Percentiles rank a stretch among this genome's conserved stretches.
Evolutionary conservation across 2,888 invertebrate species (phyloP).

Genomic region (Lagria hirta): DNA sequence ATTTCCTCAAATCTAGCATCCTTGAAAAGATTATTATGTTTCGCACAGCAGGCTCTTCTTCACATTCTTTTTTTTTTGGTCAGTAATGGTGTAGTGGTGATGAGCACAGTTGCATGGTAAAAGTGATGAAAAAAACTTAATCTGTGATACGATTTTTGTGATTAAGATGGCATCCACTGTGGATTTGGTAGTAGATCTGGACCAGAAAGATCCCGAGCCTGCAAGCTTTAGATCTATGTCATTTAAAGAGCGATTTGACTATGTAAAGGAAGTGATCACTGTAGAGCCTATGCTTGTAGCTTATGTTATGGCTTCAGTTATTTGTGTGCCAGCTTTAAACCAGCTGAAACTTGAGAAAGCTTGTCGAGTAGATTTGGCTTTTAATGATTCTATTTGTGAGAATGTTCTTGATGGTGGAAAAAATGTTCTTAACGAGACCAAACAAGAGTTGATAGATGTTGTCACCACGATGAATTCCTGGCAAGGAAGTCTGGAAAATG

Average conservation of each 20-base stretch:
- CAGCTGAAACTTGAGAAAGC: constrained; percentile 61
- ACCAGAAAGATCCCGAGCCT: constrained; percentile 5
- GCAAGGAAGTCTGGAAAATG: constrained; percentile 45
- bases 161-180: constrained; percentile 45
- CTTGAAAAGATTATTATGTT: too few relatives aligned
- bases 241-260: constrained; percentile 31
- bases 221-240: constrained; percentile 36
- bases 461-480: constrained; percentile 52
- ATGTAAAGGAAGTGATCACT: constrained; percentile 45
- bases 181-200: constrained; percentile 42
- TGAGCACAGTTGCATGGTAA: too few relatives aligned
- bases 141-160: too few relatives aligned
- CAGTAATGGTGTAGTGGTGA: too few relatives aligned
- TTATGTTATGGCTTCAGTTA: constrained; percentile 43
- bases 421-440: constrained; percentile 50
- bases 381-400: constrained; percentile 57
- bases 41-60: too few relatives aligned
- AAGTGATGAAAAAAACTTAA: too few relatives aligned
- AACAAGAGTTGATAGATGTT: constrained; percentile 56
- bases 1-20: too few relatives aligned
- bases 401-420: constrained; percentile 47
- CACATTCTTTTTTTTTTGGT: too few relatives aligned
- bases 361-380: constrained; percentile 57
- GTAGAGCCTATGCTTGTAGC: constrained; percentile 50
- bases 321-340: constrained; percentile 54